Evolutionary conservation across 2,113 vertebrate species (phyloP), one percentile per base, ranked within the genome.

Genomic region (Oncorhynchus clarkii): DNA sequence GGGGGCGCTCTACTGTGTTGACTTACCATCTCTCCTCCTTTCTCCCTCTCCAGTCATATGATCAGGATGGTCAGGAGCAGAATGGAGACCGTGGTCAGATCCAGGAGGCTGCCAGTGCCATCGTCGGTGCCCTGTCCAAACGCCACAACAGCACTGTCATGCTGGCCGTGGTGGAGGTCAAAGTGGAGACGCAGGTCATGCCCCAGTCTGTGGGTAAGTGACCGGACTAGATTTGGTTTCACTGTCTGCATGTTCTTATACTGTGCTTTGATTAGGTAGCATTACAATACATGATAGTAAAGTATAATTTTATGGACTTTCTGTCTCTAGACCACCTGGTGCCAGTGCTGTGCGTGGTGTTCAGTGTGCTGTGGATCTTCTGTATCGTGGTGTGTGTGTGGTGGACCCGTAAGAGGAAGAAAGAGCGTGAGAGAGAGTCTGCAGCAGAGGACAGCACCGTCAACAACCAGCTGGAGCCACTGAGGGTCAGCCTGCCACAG

Each of bases 361-460:
- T 97, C 91, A 92, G 93, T n/a, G 71, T 95, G 82, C 93, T 99
- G 11, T 99, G 97, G 93, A 88, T 96, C 86, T 93, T 93, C 75
- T 98, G 97, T 51, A 93, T 95, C 67, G 93, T 92, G 16, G 88
- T 97, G 59, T 99, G 96, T 0, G 89, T 97, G 9, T 97, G 96
- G 95, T 98, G 97, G 96, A 96, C 93, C 3, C 93, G 95, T 67
- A 97, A 97, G 81, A 94, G 96, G 78, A 95, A 96, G 94, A 98
- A 98, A 96, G 95, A 94, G 80, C 88, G 95, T 26, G 94, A 96
- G 87, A 90, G 96, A 88, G 89, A 86, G 70, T 95, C 95, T 70
- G 94, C 95, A 66, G 89, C 92, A 0, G 92, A 92, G 73, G 96
- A 96, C 66, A 93, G 94, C 29, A 92, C 92, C 51, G 84, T 94